Conservation (phyloP, 1,140 invertebrate genomes). For the Drosophila paulistorum region DNA sequence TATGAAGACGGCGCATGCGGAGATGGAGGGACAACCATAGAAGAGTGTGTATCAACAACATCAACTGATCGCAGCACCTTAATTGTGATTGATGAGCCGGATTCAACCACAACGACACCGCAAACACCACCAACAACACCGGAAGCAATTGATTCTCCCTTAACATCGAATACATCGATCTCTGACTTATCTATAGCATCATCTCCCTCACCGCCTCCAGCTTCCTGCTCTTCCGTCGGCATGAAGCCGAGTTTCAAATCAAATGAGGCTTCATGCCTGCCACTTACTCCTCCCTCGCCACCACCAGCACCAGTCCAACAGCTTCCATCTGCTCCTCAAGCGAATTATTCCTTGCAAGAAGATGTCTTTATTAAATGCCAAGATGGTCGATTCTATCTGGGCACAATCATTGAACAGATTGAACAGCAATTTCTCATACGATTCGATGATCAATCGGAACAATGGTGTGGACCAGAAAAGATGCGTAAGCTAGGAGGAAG, state of each 20-base stretch:
- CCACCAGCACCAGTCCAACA: background rate
- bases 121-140: conserved; percentile 78
- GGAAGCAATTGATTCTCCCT: conserved; percentile 59
- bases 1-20: conserved; percentile 24
- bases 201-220: conserved; percentile 34
- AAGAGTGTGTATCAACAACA: background rate
- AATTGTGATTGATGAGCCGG: conserved; percentile 74
- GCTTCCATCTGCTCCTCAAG: background rate
- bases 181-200: background rate
- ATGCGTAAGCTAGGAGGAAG: conserved; percentile 87
- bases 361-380: conserved; percentile 92
- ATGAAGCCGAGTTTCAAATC: conserved; percentile 50
- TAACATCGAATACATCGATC: conserved; percentile 31
- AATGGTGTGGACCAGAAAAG: conserved; percentile 92
- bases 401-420: conserved; percentile 88
- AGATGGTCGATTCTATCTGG: conserved; percentile 93
- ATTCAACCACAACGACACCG: conserved; percentile 75
- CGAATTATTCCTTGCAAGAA: conserved; percentile 84
- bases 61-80: conserved; percentile 26
- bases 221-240: background rate
- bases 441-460: conserved; percentile 93
- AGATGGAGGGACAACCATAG: background rate
- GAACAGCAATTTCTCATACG: conserved; percentile 91
- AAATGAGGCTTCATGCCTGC: conserved; percentile 39
- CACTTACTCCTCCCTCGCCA: conserved; percentile 28